A percentile compares a stretch with the other conserved stretches of the same genome.
phyloP scores from a whole-genome alignment of 2,888 invertebrate species.

The Drosophila suboccidentalis region DNA sequence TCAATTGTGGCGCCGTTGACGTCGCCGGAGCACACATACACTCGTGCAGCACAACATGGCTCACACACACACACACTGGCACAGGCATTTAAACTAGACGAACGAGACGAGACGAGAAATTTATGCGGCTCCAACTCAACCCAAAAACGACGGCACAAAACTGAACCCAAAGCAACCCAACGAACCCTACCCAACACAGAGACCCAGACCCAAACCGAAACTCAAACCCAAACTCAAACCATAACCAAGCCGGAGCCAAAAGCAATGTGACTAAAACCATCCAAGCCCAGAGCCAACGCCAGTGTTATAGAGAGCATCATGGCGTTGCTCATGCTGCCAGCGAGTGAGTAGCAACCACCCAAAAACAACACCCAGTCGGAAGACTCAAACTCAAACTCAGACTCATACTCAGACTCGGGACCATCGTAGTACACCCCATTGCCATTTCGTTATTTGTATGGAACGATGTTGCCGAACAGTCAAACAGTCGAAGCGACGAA shows the following conservation, averaged over 20 bases:
- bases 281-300: slow-evolving; percentile 40
- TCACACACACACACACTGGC: slow-evolving; percentile 43
- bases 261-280: slow-evolving; percentile 71
- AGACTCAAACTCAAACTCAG: slow-evolving; percentile 5
- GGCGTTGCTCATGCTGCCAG: slow-evolving; percentile 40
- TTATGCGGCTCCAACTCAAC: slow-evolving; percentile 80
- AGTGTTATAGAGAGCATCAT: slow-evolving; percentile 43
- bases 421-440: slow-evolving; percentile 72
- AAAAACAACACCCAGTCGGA: slow-evolving; percentile 35
- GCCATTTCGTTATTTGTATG: slow-evolving; percentile 80
- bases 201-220: slow-evolving; percentile 17
- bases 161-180: slow-evolving; percentile 31
- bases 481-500: slow-evolving; percentile 34
- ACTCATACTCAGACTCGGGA: no score
- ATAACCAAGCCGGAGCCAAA: slow-evolving; percentile 49
- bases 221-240: slow-evolving; percentile 34
- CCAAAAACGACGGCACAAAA: slow-evolving; percentile 56
- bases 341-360: slow-evolving; percentile 33
- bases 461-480: slow-evolving; percentile 66
- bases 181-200: slow-evolving; percentile 16
- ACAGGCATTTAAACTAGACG: slow-evolving; percentile 73
- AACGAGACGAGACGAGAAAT: slow-evolving; percentile 76
- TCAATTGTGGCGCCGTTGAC: slow-evolving; percentile 79
- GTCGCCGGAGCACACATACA: slow-evolving; percentile 59
- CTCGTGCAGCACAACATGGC: slow-evolving; percentile 22